Conservation (phyloP, 2,888 invertebrate genomes). For the Lithodes maja region DNA sequence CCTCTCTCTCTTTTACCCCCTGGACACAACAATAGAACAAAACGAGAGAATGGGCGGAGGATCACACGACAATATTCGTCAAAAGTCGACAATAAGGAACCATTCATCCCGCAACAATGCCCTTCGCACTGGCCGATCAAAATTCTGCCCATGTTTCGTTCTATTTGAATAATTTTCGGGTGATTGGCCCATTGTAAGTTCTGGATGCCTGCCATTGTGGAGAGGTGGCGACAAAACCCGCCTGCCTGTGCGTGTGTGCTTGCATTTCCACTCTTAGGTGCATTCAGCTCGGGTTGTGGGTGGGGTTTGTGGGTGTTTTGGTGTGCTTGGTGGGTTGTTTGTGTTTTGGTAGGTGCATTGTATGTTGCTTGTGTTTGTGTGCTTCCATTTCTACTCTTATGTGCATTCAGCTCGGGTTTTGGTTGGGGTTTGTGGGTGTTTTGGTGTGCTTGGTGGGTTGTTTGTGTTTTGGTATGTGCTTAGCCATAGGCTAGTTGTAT, state of each 20-base stretch:
- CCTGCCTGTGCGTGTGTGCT: not conserved
- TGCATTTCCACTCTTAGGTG: not conserved
- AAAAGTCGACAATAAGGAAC: constrained; percentile 60
- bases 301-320: too few relatives aligned
- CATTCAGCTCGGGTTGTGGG: too few relatives aligned
- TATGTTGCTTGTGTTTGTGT: too few relatives aligned
- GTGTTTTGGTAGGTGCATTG: too few relatives aligned
- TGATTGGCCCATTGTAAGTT: constrained; percentile 60
- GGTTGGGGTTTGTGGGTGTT: too few relatives aligned
- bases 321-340: too few relatives aligned
- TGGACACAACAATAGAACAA: constrained; percentile 54
- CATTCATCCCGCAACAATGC: constrained; percentile 54
- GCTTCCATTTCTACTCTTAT: too few relatives aligned
- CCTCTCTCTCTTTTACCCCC: not conserved
- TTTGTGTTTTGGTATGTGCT: too few relatives aligned
- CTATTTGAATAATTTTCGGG: constrained; percentile 64
- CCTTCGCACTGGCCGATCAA: constrained; percentile 49
- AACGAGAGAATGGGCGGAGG: constrained; percentile 53
- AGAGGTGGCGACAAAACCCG: constrained; percentile 38
- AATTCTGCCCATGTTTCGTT: constrained; percentile 60
- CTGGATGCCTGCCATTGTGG: constrained; percentile 43
- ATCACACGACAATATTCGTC: constrained; percentile 59
- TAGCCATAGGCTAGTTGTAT: too few relatives aligned
- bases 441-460: too few relatives aligned
- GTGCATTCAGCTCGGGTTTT: too few relatives aligned